phyloP scores from a whole-genome alignment of 2,888 invertebrate genomes.

The Patella depressa region DNA sequence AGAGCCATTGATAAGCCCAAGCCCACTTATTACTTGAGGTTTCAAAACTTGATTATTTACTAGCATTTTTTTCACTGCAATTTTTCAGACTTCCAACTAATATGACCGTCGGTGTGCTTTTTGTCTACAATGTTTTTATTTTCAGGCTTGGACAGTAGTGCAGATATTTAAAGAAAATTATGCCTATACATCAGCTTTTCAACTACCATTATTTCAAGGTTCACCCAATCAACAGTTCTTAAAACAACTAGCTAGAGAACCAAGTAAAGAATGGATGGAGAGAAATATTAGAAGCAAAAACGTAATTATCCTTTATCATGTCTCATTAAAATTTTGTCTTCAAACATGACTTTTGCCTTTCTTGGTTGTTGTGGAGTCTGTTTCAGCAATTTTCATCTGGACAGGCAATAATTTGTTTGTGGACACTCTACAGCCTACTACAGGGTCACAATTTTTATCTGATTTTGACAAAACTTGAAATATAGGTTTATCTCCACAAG shows the following conservation, averaged over 20 bases:
- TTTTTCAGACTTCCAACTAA: neutral
- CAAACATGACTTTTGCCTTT: neutral
- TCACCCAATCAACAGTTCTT: constrained; percentile 61
- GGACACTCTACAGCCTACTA: too few species aligned
- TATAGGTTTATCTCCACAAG: too few species aligned
- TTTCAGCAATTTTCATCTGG: too few species aligned
- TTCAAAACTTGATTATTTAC: too few species aligned
- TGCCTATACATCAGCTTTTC: constrained; percentile 61
- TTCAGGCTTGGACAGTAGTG: constrained; percentile 68
- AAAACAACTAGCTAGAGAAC: constrained; percentile 62
- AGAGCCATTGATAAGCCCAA: too few species aligned
- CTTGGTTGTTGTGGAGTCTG: too few species aligned
- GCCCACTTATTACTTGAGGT: too few species aligned
- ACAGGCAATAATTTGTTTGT: too few species aligned
- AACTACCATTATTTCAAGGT: constrained; percentile 67
- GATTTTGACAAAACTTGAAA: too few species aligned
- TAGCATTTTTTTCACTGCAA: too few species aligned
- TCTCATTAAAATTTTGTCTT: neutral
- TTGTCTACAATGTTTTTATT: neutral
- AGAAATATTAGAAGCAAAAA: constrained; percentile 56
- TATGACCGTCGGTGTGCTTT: neutral
- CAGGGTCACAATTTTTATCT: too few species aligned
- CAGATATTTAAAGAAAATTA: constrained; percentile 67
- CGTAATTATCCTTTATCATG: constrained; percentile 41
- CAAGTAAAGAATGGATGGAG: constrained; percentile 65